Evolutionary conservation across 2,797 vertebrate species (phyloP).

Genomic region (Phrynocephalus vlangalii): DNA sequence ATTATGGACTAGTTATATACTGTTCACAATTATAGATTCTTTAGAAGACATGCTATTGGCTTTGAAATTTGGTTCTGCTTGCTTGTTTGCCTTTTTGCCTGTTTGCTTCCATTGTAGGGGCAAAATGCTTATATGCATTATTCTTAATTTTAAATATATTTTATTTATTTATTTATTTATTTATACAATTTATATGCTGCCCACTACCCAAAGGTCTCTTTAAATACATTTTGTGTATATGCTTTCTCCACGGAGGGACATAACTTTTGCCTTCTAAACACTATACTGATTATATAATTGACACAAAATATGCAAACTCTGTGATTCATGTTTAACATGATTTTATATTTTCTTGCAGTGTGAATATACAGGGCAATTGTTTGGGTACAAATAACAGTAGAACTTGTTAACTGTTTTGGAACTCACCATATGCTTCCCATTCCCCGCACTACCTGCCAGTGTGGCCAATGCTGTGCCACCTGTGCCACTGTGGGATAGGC

Average conservation of each 20-base stretch:
- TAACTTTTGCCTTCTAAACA: not conserved
- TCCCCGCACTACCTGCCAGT: too few relatives aligned
- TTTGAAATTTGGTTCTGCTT: constrained; percentile 55
- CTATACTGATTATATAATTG: too few relatives aligned
- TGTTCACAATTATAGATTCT: constrained; percentile 75
- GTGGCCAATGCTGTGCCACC: too few relatives aligned
- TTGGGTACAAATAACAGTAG: not conserved
- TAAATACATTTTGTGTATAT: constrained; percentile 37
- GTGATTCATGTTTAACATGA: too few relatives aligned
- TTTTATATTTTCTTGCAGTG: not conserved
- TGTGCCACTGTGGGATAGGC: too few relatives aligned
- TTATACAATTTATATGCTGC: too few relatives aligned
- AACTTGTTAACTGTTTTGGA: not conserved
- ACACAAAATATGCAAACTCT: constrained; percentile 11
- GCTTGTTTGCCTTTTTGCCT: constrained; percentile 25
- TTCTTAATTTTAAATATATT: constrained; percentile 41
- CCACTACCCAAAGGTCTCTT: too few relatives aligned
- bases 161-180: too few relatives aligned
- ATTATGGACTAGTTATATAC: constrained; percentile 75
- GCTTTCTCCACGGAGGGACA: constrained; percentile 19
- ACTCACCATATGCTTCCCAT: too few relatives aligned
- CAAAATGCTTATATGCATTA: constrained; percentile 29
- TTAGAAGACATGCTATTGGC: constrained; percentile 57
- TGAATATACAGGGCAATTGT: not conserved
- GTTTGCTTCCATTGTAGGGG: constrained; percentile 37